Conservation (phyloP, 2,888 invertebrate species). For the Hirtodrosophila duncani region DNA sequence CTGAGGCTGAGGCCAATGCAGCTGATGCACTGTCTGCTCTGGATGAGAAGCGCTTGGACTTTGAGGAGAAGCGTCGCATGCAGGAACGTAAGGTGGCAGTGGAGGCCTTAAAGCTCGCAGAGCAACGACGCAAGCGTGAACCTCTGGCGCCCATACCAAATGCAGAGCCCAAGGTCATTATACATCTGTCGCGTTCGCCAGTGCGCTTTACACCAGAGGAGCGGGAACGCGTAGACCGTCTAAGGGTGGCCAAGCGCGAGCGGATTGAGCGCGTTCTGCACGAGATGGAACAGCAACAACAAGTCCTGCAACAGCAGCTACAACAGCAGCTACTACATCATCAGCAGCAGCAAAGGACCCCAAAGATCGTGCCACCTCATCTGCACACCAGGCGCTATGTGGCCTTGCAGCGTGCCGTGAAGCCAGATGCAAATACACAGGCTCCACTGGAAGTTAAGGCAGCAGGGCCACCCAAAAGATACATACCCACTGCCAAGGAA, state of each 20-base stretch:
- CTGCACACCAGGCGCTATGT: not conserved
- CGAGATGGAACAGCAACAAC: conserved; percentile 41
- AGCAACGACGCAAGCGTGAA: conserved; percentile 53
- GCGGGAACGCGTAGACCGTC: conserved; percentile 36
- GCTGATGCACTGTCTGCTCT: too few species aligned
- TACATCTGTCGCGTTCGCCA: conserved; percentile 46
- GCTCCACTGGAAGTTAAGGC: not conserved
- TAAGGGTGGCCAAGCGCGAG: conserved; percentile 41
- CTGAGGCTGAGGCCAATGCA: not conserved
- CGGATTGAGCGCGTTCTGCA: conserved; percentile 49
- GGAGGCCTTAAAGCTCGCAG: conserved; percentile 48
- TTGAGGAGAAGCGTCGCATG: conserved; percentile 40
- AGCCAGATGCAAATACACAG: not conserved
- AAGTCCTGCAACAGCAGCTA: conserved; percentile 1
- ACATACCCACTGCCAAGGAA: conserved; percentile 53
- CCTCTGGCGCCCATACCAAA: not conserved
- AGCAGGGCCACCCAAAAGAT: conserved; percentile 20
- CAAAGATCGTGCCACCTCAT: not conserved
- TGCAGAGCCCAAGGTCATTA: not conserved
- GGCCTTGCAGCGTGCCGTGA: not conserved
- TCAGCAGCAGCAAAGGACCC: not conserved
- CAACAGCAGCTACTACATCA: not conserved
- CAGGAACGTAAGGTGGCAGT: conserved; percentile 49
- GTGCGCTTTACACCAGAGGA: conserved; percentile 35
- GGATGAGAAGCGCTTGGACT: not conserved